These are phyloP conservation scores for Crematogaster levior DNA, from an alignment of 2,888 invertebrate species.

Conservation along the genomic window DNA sequence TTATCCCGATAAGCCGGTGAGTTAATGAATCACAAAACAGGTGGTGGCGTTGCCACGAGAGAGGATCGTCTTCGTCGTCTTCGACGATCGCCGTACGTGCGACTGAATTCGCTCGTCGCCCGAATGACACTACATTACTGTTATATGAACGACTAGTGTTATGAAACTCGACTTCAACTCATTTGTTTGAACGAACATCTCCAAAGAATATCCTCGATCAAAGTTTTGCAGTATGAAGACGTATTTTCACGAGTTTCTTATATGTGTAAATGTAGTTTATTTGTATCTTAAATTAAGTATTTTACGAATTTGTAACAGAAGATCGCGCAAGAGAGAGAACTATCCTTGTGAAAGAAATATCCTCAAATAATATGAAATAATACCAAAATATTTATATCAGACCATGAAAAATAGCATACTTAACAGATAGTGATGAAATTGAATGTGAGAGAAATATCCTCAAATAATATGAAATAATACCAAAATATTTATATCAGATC, in stretches of 20 bases:
- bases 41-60: slow-evolving; percentile 80
- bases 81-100: slow-evolving; percentile 51
- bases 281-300: not conserved
- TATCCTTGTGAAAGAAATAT: too few species aligned
- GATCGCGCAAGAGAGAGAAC: not conserved
- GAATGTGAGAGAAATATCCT: too few species aligned
- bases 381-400: not conserved
- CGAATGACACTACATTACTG: slow-evolving; percentile 33
- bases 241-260: not conserved
- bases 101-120: slow-evolving; percentile 51
- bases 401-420: not conserved
- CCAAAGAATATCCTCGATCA: not conserved
- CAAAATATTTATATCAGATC: not conserved
- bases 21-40: slow-evolving; percentile 86
- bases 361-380: not conserved
- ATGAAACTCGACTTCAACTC: not conserved
- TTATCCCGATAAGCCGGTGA: slow-evolving; percentile 86
- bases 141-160: not conserved
- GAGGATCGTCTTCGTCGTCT: slow-evolving; percentile 76
- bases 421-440: not conserved
- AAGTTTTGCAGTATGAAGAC: not conserved
- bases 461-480: not conserved
- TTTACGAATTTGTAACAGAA: not conserved
- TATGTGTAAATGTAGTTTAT: not conserved
- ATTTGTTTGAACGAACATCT: not conserved